Evolutionary conservation across 2,888 invertebrate genomes (phyloP).

Genomic region (Caenorhabditis plicata): DNA sequence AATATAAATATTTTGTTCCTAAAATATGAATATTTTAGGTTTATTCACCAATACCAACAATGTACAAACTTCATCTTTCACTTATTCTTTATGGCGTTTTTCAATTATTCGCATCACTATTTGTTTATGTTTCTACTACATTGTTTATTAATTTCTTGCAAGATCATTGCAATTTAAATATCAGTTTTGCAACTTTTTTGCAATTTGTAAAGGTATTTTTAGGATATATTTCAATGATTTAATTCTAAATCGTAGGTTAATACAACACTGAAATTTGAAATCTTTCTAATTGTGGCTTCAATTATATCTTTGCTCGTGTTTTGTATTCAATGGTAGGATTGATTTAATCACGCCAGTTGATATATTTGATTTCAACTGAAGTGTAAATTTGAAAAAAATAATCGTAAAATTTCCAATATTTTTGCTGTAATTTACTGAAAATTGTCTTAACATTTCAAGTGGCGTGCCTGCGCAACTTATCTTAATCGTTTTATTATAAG

Average conservation of each 20-base stretch:
- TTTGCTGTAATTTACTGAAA: too few relatives aligned
- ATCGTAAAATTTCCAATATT: too few relatives aligned
- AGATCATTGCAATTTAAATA: conserved; percentile 30
- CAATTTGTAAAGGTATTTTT: conserved; percentile 25
- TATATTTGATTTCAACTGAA: background rate
- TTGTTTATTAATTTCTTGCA: conserved; percentile 40
- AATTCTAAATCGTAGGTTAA: background rate
- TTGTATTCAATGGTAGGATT: conserved; percentile 33
- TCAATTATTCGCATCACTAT: conserved; percentile 33
- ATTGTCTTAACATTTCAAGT: too few relatives aligned
- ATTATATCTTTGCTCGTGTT: conserved; percentile 18
- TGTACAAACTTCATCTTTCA: conserved; percentile 45
- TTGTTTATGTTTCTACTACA: conserved; percentile 39
- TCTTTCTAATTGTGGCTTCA: conserved; percentile 24
- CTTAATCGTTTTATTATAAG: too few relatives aligned
- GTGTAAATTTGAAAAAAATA: background rate
- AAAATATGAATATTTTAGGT: conserved; percentile 25
- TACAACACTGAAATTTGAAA: conserved; percentile 21
- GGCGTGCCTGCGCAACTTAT: too few relatives aligned
- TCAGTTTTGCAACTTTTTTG: conserved; percentile 34
- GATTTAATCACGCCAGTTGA: too few relatives aligned
- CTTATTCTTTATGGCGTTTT: conserved; percentile 45
- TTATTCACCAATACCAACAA: conserved; percentile 41
- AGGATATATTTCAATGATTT: background rate
- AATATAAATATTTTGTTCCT: too few relatives aligned